Evolutionary conservation across 2,113 vertebrate genomes (phyloP), one percentile per base, ranked within the genome.

Genomic region (Ceratotherium simum): DNA sequence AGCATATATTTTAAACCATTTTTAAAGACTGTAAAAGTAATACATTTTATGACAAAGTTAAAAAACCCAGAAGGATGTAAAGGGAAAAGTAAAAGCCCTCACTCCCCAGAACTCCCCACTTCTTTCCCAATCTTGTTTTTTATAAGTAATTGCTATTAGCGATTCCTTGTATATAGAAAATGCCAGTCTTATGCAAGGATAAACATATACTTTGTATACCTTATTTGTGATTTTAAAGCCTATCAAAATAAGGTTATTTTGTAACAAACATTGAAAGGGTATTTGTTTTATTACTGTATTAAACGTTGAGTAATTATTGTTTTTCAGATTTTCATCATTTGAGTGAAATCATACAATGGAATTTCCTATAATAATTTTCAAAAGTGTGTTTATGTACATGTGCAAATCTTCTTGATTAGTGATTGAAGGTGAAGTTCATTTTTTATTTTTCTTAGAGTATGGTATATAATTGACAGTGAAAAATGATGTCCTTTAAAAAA

Each of bases 211-310:
- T 78, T 87, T 80, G 4, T 76, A 73, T 31, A 13, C 39, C 36
- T 85, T 69, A 56, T 75, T 90, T 88, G 16, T 83, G 36, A 36
- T 56, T 92, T 72, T 62, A 90, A 87, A 89, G 58, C 78, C 75
- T 96, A 23, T 90, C 70, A 88, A 94, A 95, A 60, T 78, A 81
- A 89, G 56, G 17, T 87, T 95, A 75, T 85, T 72, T 86, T 96
- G 21, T 94, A 97, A 82, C 56, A 95, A 8, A 86, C 33, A 54
- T 33, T 78, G 60, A 81, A 86, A 92, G 20, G 27, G 8, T 86
- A 33, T 73, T 79, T 79, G 76, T 29, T 54, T 96, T 89, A 81
- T 84, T 91, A 88, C 48, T 76, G 8, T 85, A 11, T 95, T 97
- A 67, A 94, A 58, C 29, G 58, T 64, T 48, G 33, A 78, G 13